phyloP scores from a whole-genome alignment of 1,140 invertebrate species.

The Daktulosphaira vitifoliae region DNA sequence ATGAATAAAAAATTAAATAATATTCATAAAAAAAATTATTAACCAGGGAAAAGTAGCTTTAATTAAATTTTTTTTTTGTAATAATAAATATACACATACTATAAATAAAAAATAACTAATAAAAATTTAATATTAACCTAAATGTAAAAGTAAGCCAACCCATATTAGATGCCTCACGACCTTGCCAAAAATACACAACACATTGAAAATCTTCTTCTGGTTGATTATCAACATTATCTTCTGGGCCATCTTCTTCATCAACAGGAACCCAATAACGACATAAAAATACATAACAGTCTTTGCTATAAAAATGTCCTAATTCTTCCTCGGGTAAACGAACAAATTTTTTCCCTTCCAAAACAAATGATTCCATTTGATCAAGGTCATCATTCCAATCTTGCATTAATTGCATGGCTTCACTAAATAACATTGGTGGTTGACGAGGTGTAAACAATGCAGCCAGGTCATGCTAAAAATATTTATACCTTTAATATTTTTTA shows the following conservation, averaged over 20 bases:
- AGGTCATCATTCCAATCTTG: slow-evolving; percentile 92
- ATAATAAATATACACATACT: no score
- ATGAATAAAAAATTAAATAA: no score
- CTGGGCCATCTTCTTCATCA: slow-evolving; percentile 54
- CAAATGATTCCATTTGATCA: slow-evolving; percentile 94
- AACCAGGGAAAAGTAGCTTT: no score
- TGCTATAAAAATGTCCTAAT: slow-evolving; percentile 75
- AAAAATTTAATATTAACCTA: slow-evolving; percentile 46
- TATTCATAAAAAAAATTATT: no score
- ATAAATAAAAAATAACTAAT: no score
- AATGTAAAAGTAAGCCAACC: slow-evolving; percentile 99
- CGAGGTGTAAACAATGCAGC: slow-evolving; percentile 91
- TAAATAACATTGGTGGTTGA: slow-evolving; percentile 73
- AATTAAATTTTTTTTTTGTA: no score
- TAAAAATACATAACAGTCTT: slow-evolving; percentile 96
- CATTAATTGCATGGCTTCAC: slow-evolving; percentile 83
- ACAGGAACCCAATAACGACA: slow-evolving; percentile 85
- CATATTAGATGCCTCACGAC: slow-evolving; percentile 94
- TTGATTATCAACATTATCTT: slow-evolving; percentile 54
- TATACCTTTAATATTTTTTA: background rate
- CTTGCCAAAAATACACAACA: slow-evolving; percentile 99
- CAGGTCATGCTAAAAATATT: slow-evolving; percentile 63
- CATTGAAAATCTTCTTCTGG: slow-evolving; percentile 86
- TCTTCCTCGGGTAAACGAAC: slow-evolving; percentile 91
- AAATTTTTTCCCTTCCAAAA: slow-evolving; percentile 96